A percentile compares a stretch with the other conserved stretches of the same genome.
Conservation (phyloP, 2,113 vertebrate genomes). For the Gadus chalcogrammus region DNA sequence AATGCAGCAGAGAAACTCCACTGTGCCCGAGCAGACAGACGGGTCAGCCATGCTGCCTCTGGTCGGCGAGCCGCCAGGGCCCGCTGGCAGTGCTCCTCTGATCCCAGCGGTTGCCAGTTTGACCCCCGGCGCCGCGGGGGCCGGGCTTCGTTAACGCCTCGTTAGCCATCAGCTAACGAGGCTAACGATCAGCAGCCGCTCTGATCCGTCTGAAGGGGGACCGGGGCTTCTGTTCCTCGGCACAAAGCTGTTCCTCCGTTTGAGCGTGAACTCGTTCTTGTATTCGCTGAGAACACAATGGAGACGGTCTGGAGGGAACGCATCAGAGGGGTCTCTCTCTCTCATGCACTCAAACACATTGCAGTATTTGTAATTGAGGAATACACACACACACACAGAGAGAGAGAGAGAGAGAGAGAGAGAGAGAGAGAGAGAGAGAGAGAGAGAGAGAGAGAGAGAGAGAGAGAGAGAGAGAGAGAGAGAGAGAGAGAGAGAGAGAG, state of each 20-base stretch:
- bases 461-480: no score
- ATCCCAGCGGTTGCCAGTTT: constrained; percentile 42
- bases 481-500: no score
- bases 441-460: no score
- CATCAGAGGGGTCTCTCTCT: neutral
- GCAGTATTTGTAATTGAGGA: neutral
- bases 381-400: no score
- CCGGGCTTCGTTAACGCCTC: constrained; percentile 42
- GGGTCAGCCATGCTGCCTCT: no score
- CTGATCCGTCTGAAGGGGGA: constrained; percentile 47
- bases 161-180: constrained; percentile 54
- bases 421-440: no score
- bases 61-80: constrained; percentile 56
- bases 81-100: constrained; percentile 45
- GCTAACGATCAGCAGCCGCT: constrained; percentile 54
- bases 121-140: constrained; percentile 32
- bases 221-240: constrained; percentile 17
- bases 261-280: no score
- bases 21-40: no score
- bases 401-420: no score
- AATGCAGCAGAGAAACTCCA: no score
- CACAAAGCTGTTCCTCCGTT: neutral
- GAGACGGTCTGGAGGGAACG: constrained; percentile 3
- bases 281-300: neutral
- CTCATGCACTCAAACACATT: neutral